Evolutionary conservation across 2,797 vertebrate species (phyloP).

Genomic region (Ataeniobius toweri): DNA sequence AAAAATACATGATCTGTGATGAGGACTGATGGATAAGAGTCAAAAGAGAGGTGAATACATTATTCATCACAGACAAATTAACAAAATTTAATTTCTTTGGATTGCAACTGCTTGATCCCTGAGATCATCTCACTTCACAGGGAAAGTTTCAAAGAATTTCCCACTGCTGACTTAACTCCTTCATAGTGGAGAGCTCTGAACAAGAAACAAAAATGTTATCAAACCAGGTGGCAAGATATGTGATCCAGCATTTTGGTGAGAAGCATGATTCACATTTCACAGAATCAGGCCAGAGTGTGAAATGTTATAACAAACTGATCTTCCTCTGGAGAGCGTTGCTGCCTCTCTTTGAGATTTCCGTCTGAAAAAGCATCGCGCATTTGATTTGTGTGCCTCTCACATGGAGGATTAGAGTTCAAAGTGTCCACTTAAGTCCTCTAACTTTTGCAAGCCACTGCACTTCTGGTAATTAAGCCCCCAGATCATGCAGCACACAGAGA

Average conservation of each 20-base stretch:
- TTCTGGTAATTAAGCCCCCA: constrained; percentile 77
- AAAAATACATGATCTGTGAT: constrained; percentile 64
- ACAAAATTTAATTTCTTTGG: constrained; percentile 65
- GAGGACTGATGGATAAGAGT: constrained; percentile 49
- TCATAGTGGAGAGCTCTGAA: constrained; percentile 19
- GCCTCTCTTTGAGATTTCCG: constrained; percentile 66
- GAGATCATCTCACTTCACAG: constrained; percentile 55
- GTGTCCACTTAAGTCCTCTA: constrained; percentile 77
- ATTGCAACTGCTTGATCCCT: constrained; percentile 56
- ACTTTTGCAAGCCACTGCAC: constrained; percentile 74
- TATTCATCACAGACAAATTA: constrained; percentile 62
- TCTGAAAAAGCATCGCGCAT: constrained; percentile 70
- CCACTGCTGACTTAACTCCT: constrained; percentile 11
- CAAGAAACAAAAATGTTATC: constrained; percentile 51
- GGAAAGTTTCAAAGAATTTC: constrained; percentile 44
- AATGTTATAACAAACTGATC: constrained; percentile 65
- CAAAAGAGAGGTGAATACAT: constrained; percentile 51
- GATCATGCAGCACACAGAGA: constrained; percentile 71
- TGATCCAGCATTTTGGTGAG: constrained; percentile 53
- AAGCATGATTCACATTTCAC: constrained; percentile 70
- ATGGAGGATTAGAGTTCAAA: constrained; percentile 77
- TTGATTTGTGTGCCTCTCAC: constrained; percentile 74
- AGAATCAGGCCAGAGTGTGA: constrained; percentile 68
- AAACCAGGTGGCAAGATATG: constrained; percentile 45
- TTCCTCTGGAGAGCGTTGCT: constrained; percentile 49